Base-by-base conservation (phyloP, 2,113 vertebrate species). In the Emberiza fucata region DNA sequence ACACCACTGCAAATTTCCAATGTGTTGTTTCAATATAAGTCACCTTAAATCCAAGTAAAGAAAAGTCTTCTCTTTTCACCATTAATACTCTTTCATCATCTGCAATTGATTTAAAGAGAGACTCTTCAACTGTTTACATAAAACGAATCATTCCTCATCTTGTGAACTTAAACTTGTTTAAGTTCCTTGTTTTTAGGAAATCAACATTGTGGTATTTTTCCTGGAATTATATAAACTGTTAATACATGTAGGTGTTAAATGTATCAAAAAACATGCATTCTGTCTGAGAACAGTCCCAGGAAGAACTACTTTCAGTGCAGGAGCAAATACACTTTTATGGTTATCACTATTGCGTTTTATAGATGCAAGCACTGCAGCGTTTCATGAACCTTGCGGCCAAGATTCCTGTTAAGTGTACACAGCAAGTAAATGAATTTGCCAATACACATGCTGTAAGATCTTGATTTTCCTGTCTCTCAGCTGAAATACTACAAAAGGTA, bases 71-170 rank as follows among this genome's bases (percentile, higher is more conserved):
- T 79, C 8, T 86, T 83, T 84, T 73, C 79, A 94, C 37, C 14
- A 39, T 81, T 78, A 93, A 71, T 81, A 81, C 11, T 64, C 47
- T 88, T 88, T 84, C 73, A 84, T 81, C 81, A 90, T 91, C 71
- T 96, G 28, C 25, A 91, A 89, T 14, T 93, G 78, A 95, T 87
- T 95, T 91, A 65, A 95, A 94, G 82, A 9, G 35, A 80, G 24
- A 39, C 22, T 85, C 93, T 95, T 93, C 33, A 89, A 50, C 17
- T 88, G 57, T 79, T 94, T 97, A 83, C 37, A 71, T 56, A 44
- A 53, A 90, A 93, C 73, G 92, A 56, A 92, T 90, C 18, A 91
- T 81, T 82, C 39, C 21, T 95, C 21, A 91, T 65, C 44, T 56
- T 79, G 23, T 45, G 40, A 72, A 27, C 35, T 48, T 68, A 59